These are phyloP conservation scores for Morpho helenor DNA, from an alignment of 2,888 invertebrate genomes.

Conservation along the genomic window DNA sequence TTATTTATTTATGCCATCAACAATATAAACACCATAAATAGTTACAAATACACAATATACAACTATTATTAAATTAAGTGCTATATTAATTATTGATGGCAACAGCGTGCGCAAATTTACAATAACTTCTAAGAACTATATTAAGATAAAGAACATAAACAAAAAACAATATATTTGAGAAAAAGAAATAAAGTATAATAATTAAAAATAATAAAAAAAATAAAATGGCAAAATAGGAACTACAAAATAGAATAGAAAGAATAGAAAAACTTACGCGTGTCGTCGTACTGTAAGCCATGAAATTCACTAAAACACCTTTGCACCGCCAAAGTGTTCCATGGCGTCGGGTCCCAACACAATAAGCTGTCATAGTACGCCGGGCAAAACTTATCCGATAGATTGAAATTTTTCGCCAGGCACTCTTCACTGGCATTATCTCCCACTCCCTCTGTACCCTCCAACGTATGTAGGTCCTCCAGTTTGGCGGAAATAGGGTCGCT, in stretches of 20 bases:
- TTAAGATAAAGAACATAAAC: too few species aligned
- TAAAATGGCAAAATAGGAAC: not conserved
- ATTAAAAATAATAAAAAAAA: too few species aligned
- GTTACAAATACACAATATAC: too few species aligned
- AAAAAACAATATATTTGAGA: too few species aligned
- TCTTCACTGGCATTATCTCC: conserved; percentile 62
- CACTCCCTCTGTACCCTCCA: conserved; percentile 55
- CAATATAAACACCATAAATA: too few species aligned
- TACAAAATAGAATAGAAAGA: not conserved
- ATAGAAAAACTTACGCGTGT: conserved; percentile 84
- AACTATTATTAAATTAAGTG: too few species aligned
- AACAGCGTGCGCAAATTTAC: too few species aligned
- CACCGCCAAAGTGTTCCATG: conserved; percentile 82
- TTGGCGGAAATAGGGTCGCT: conserved; percentile 45
- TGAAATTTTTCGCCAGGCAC: conserved; percentile 52
- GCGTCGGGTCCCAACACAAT: conserved; percentile 91
- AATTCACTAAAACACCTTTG: conserved; percentile 90
- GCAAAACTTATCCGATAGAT: conserved; percentile 68
- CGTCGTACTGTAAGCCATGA: conserved; percentile 88
- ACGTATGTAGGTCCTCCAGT: conserved; percentile 72
- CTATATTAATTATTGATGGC: too few species aligned
- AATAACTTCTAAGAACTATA: too few species aligned
- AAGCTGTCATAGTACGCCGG: conserved; percentile 86
- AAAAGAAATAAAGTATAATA: too few species aligned
- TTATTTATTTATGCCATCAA: too few species aligned